These are phyloP conservation scores for Todiramphus chloris DNA, from an alignment of 2,113 vertebrate genomes.

Conservation along the genomic window DNA sequence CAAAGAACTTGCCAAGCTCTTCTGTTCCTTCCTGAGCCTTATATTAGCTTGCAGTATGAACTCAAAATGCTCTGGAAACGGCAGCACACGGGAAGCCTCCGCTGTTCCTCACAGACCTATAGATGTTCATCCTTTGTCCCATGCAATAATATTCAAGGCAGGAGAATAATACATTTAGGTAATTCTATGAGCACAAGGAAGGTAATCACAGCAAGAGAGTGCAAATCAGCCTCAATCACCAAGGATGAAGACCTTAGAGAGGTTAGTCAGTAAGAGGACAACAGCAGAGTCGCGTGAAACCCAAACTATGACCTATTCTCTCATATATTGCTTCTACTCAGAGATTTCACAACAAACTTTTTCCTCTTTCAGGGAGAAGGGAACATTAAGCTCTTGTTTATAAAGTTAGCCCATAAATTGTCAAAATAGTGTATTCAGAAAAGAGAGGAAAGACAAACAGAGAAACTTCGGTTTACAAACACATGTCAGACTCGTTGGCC, in stretches of 20 bases:
- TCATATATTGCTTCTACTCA: background rate
- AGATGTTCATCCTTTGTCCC: background rate
- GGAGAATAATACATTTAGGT: background rate
- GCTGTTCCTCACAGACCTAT: background rate
- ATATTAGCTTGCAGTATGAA: background rate
- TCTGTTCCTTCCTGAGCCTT: background rate
- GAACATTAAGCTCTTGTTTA: background rate
- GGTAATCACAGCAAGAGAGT: background rate
- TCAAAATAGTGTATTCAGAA: background rate
- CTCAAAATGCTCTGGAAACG: rapidly evolving
- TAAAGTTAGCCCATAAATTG: background rate
- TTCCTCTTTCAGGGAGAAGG: background rate
- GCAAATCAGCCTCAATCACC: background rate
- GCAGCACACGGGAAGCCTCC: background rate
- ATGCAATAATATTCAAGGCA: background rate
- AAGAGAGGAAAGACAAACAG: background rate
- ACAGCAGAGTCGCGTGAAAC: background rate
- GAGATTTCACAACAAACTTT: background rate
- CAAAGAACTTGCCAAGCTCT: background rate
- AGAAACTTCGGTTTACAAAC: background rate
- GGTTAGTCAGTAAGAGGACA: background rate
- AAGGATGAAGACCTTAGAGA: background rate
- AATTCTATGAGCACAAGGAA: background rate
- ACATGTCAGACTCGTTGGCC: background rate
- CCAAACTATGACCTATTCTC: background rate